Evolutionary conservation across 2,888 invertebrate genomes (phyloP).

Genomic region (Crossocerus cetratus): DNA sequence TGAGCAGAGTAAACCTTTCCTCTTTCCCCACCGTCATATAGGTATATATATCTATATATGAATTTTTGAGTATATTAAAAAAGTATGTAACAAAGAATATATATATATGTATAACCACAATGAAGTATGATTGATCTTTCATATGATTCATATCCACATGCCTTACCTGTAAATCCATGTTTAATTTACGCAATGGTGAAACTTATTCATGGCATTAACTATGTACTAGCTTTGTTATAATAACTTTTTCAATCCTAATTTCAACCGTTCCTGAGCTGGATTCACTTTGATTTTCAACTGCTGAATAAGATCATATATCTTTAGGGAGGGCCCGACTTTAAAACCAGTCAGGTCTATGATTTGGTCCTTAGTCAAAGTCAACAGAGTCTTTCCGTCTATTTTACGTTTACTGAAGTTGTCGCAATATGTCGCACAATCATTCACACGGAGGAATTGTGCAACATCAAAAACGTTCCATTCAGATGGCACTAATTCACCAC

Average conservation of each 20-base stretch:
- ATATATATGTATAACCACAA: conserved; percentile 24
- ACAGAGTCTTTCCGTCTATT: conserved; percentile 89
- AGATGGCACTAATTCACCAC: conserved; percentile 80
- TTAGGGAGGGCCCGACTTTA: conserved; percentile 96
- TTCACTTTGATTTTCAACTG: conserved; percentile 92
- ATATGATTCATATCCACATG: conserved; percentile 51
- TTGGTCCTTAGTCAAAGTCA: conserved; percentile 92
- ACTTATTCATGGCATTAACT: conserved; percentile 59
- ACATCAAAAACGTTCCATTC: conserved; percentile 93
- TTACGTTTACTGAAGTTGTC: conserved; percentile 81
- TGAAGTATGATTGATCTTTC: conserved; percentile 44
- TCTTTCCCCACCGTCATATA: not conserved
- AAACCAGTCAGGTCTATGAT: conserved; percentile 92
- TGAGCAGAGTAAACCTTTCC: conserved; percentile 10
- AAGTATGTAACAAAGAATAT: conserved; percentile 49
- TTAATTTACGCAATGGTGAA: conserved; percentile 61
- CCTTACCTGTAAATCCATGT: conserved; percentile 73
- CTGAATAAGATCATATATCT: conserved; percentile 94
- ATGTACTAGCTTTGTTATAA: conserved; percentile 78
- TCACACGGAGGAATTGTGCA: conserved; percentile 91
- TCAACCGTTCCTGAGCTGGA: conserved; percentile 84
- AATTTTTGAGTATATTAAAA: conserved; percentile 32
- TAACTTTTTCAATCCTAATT: conserved; percentile 83
- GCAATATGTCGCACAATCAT: conserved; percentile 85
- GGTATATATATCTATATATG: conserved; percentile 12